Percentiles rank a stretch among this genome's conserved stretches.
These are phyloP conservation scores for Acanthosepion pharaonis DNA, from an alignment of 2,888 invertebrate genomes.

Conservation along the genomic window DNA sequence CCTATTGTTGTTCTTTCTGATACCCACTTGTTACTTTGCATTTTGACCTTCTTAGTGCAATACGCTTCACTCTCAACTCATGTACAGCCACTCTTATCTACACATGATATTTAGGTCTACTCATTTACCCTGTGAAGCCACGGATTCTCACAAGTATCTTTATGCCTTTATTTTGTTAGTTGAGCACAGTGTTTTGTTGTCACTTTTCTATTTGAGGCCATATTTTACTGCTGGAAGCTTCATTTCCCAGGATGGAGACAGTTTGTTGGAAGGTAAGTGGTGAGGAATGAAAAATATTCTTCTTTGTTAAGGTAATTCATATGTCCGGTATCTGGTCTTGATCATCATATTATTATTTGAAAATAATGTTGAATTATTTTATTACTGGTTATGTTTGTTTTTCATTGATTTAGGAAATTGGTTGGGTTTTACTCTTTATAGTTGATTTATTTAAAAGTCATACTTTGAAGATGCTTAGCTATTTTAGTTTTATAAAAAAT, in stretches of 20 bases:
- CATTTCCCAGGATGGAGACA: neutral
- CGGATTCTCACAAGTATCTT: neutral
- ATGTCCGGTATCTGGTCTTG: too few relatives aligned
- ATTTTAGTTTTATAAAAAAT: too few relatives aligned
- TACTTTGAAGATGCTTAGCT: too few relatives aligned
- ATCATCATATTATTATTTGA: too few relatives aligned
- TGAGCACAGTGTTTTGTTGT: neutral
- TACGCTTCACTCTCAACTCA: neutral
- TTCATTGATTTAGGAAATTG: too few relatives aligned
- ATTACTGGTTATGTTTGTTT: too few relatives aligned
- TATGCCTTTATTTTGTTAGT: neutral
- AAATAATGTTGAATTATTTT: too few relatives aligned
- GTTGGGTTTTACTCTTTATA: too few relatives aligned
- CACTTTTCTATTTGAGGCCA: neutral
- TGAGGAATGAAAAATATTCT: neutral
- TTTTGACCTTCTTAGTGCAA: neutral
- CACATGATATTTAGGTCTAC: neutral
- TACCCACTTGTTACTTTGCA: neutral
- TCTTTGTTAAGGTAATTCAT: neutral
- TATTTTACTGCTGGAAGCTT: neutral
- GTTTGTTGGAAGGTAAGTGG: neutral
- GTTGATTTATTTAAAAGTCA: too few relatives aligned
- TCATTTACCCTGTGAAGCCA: neutral
- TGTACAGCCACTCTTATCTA: neutral
- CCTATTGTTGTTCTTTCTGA: neutral